Conservation (phyloP, 1,140 invertebrate species). For the Brachionus koreanus region DNA sequence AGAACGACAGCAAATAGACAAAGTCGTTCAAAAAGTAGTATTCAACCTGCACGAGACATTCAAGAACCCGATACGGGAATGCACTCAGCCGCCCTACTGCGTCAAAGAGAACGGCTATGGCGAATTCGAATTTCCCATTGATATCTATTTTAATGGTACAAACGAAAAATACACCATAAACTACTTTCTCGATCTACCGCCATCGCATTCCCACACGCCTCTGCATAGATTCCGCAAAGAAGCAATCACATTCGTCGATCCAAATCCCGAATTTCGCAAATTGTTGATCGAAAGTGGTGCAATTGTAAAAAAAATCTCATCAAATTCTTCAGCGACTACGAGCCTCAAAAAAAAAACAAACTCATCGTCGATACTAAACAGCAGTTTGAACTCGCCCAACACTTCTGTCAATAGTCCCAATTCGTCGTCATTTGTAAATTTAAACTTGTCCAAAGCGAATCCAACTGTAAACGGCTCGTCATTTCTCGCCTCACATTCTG, state of each 20-base stretch:
- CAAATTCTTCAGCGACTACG: not conserved
- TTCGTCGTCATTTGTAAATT: not conserved
- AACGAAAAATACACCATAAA: conserved; percentile 28
- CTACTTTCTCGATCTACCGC: conserved; percentile 26
- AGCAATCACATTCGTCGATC: conserved; percentile 30
- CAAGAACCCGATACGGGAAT: conserved; percentile 1
- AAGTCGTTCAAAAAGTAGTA: conserved; percentile 36
- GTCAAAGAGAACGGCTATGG: conserved; percentile 44
- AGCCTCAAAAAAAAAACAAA: conserved; percentile 7
- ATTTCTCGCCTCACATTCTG: conserved; percentile 14
- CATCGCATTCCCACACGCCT: not conserved
- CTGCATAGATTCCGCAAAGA: conserved; percentile 14
- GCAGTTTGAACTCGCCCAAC: not conserved
- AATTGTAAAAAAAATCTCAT: not conserved
- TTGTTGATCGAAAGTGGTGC: conserved; percentile 37
- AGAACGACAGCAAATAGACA: conserved; percentile 25
- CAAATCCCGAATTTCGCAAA: conserved; percentile 10
- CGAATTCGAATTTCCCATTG: conserved; percentile 38
- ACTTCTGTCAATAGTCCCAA: not conserved
- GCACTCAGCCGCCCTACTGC: conserved; percentile 10
- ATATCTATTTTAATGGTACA: conserved; percentile 30
- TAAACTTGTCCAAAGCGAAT: not conserved
- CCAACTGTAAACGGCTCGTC: not conserved
- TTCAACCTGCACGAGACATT: conserved; percentile 38
- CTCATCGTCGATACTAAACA: not conserved